Percentiles rank a stretch among this genome's conserved stretches.
Conservation (phyloP, 2,888 invertebrate species). For the Eupithecia dodoneata region DNA sequence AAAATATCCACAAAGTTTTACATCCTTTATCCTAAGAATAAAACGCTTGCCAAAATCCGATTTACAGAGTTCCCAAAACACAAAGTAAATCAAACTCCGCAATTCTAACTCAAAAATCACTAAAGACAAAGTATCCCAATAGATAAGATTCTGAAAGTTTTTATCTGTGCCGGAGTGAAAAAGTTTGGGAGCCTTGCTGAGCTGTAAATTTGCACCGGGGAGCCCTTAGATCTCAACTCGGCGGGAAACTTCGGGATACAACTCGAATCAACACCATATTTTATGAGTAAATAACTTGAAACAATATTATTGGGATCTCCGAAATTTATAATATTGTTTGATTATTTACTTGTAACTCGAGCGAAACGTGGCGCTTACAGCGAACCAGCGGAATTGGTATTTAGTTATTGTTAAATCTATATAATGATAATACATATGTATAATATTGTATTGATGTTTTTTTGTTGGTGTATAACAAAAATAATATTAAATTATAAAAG, state of each 20-base stretch:
- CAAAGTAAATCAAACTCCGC: constrained; percentile 19
- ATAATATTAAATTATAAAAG: too few relatives aligned
- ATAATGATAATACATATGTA: too few relatives aligned
- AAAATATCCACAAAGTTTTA: not conserved
- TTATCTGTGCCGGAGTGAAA: constrained; percentile 37
- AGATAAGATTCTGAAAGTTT: constrained; percentile 35
- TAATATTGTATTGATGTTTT: too few relatives aligned
- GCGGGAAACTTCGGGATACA: constrained; percentile 14
- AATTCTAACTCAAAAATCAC: constrained; percentile 31
- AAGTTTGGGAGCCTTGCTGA: constrained; percentile 30
- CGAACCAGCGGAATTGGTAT: too few relatives aligned
- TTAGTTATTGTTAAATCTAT: too few relatives aligned
- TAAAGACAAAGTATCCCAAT: constrained; percentile 29
- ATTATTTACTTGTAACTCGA: not conserved
- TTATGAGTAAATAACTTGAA: constrained; percentile 27
- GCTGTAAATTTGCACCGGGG: constrained; percentile 31
- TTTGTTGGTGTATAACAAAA: too few relatives aligned
- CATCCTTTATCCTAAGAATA: not conserved
- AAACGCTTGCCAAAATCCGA: not conserved
- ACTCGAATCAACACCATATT: constrained; percentile 30
- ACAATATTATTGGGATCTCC: constrained; percentile 8
- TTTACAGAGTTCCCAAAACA: constrained; percentile 3
- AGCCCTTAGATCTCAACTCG: constrained; percentile 31
- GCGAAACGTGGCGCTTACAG: not conserved
- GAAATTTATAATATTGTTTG: constrained; percentile 8